Conservation (phyloP, 2,797 vertebrate species). For the Bradypodion pumilum region DNA sequence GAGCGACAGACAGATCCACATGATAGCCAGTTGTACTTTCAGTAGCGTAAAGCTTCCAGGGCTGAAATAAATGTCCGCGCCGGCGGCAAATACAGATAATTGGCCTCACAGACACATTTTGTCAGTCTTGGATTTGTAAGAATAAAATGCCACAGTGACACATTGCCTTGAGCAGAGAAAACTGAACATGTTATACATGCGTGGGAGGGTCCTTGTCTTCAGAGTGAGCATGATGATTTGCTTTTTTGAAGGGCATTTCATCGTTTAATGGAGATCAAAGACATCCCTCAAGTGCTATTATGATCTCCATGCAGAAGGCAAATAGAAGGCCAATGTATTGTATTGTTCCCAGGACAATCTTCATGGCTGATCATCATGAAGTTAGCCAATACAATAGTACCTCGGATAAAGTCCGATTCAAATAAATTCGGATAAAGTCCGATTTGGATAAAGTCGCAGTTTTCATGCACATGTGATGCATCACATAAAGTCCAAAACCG, state of each 20-base stretch:
- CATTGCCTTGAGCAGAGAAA: constrained; percentile 1
- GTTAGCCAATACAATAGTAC: no score
- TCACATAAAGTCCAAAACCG: no score
- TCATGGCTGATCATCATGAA: no score
- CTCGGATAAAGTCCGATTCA: no score
- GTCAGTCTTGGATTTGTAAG: not conserved
- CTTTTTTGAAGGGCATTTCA: not conserved
- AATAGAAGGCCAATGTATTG: no score
- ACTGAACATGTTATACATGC: not conserved
- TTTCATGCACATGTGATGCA: no score
- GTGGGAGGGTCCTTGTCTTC: not conserved
- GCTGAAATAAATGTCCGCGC: constrained; percentile 4
- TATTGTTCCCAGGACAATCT: no score
- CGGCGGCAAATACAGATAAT: not conserved
- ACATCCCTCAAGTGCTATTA: not conserved
- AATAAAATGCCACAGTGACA: not conserved
- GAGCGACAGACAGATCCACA: not conserved
- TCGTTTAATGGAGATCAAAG: not conserved
- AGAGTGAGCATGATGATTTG: not conserved
- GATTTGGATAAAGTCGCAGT: no score
- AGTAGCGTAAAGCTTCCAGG: not conserved
- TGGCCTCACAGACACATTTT: not conserved
- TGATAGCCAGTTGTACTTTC: not conserved
- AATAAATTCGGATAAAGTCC: no score
- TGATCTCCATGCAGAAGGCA: no score